Percentiles rank a stretch among this genome's conserved stretches.
These are phyloP conservation scores for Gonioctena quinquepunctata DNA, from an alignment of 1,140 invertebrate genomes.

Conservation along the genomic window DNA sequence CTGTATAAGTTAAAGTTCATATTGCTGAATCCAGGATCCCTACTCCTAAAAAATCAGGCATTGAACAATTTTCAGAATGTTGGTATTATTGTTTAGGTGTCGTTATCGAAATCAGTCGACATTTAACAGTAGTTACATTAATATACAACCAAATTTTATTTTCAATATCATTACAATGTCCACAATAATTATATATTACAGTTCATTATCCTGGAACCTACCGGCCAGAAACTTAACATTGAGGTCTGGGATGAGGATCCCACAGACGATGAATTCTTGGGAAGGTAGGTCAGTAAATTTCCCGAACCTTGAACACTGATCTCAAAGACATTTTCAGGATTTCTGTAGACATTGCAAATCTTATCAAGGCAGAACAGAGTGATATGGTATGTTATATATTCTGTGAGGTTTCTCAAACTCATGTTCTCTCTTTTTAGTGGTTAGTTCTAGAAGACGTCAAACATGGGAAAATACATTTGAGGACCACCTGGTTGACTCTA, in stretches of 20 bases:
- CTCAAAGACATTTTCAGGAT: constrained; percentile 45
- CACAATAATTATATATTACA: too few relatives aligned
- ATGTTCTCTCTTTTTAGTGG: constrained; percentile 66
- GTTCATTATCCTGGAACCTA: constrained; percentile 61
- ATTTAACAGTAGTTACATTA: too few relatives aligned
- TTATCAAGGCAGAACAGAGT: constrained; percentile 67
- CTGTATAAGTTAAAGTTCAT: too few relatives aligned
- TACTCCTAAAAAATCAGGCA: too few relatives aligned
- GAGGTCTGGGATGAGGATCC: constrained; percentile 83
- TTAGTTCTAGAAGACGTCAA: constrained; percentile 87
- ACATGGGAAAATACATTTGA: constrained; percentile 84
- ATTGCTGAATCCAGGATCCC: too few relatives aligned
- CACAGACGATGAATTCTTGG: constrained; percentile 78
- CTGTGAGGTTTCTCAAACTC: not conserved
- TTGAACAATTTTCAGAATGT: too few relatives aligned
- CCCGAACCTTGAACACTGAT: too few relatives aligned
- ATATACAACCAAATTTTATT: too few relatives aligned
- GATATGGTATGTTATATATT: constrained; percentile 63
- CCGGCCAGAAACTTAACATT: constrained; percentile 76
- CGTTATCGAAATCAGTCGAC: too few relatives aligned
- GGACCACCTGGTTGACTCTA: constrained; percentile 82
- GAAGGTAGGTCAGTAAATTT: constrained; percentile 68
- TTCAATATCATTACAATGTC: too few relatives aligned
- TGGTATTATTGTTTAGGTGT: too few relatives aligned
- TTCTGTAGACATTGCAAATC: constrained; percentile 67